phyloP scores from a whole-genome alignment of 2,888 invertebrate species.

The Tachina fera region DNA sequence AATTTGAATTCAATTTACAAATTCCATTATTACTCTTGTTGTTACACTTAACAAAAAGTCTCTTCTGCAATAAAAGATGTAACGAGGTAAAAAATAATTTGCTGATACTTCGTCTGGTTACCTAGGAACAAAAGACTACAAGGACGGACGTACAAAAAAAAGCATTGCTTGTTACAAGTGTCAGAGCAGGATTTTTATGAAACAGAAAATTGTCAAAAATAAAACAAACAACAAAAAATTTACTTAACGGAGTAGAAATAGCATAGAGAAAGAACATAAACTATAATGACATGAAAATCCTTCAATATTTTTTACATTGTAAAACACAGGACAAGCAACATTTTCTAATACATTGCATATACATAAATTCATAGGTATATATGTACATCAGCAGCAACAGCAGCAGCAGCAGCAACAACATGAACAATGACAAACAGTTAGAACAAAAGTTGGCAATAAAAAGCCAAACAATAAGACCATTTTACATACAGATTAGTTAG shows the following conservation, averaged over 20 bases:
- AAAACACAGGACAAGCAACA: conserved; percentile 48
- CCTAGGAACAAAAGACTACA: conserved; percentile 43
- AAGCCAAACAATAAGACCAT: conserved; percentile 25
- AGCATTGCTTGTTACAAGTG: conserved; percentile 48
- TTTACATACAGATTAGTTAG: conserved; percentile 45
- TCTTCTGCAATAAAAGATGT: background rate
- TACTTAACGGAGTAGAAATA: conserved; percentile 15
- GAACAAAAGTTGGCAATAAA: conserved; percentile 32
- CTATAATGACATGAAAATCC: conserved; percentile 57
- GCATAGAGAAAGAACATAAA: conserved; percentile 22
- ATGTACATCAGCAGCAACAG: conserved; percentile 14
- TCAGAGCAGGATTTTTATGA: conserved; percentile 37
- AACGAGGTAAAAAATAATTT: conserved; percentile 3
- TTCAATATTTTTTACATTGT: conserved; percentile 51
- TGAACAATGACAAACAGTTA: background rate
- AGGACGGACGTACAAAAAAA: conserved; percentile 15
- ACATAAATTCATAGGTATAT: background rate
- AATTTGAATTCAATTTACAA: conserved; percentile 21
- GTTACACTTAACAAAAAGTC: background rate
- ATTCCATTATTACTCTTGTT: background rate
- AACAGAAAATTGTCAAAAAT: conserved; percentile 46
- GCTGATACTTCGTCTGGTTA: conserved; percentile 5
- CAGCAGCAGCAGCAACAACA: conserved; percentile 12
- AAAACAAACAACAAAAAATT: conserved; percentile 15
- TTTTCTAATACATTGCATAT: background rate